phyloP scores from a whole-genome alignment of 2,797 vertebrate genomes.

The Podargus strigoides region DNA sequence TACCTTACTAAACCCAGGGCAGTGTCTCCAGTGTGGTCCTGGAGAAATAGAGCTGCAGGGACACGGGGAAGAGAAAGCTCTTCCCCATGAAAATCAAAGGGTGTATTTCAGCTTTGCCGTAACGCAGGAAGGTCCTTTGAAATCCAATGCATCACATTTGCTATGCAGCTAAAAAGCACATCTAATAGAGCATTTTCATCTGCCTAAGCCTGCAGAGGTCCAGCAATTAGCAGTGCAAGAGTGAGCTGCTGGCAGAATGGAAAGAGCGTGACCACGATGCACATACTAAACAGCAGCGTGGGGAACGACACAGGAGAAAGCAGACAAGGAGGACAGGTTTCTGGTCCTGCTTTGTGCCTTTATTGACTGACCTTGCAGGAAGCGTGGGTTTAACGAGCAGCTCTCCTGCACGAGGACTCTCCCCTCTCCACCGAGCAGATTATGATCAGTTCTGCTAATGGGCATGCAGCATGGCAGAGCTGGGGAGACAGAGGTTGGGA shows the following conservation, averaged over 20 bases:
- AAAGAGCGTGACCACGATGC: neutral
- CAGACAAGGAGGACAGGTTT: neutral
- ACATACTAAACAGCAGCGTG: neutral
- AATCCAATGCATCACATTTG: neutral
- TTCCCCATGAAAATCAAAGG: rapidly evolving
- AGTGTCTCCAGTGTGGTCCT: neutral
- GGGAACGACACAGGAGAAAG: neutral
- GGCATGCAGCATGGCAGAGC: no score
- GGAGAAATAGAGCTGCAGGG: neutral
- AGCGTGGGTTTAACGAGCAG: neutral
- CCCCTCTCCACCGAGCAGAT: neutral
- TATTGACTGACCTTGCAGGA: neutral
- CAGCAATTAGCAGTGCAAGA: neutral
- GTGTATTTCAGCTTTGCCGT: neutral
- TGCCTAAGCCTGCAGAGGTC: neutral
- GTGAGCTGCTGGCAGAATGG: neutral
- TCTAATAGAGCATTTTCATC: neutral
- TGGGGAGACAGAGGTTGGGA: neutral
- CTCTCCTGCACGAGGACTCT: neutral
- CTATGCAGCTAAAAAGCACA: neutral
- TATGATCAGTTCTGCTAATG: neutral
- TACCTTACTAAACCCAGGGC: neutral
- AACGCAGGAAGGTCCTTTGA: neutral
- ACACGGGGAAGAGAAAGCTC: neutral
- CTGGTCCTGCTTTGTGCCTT: neutral